Evolutionary conservation across 2,113 vertebrate species (phyloP).

Genomic region (Oryzias melastigma): DNA sequence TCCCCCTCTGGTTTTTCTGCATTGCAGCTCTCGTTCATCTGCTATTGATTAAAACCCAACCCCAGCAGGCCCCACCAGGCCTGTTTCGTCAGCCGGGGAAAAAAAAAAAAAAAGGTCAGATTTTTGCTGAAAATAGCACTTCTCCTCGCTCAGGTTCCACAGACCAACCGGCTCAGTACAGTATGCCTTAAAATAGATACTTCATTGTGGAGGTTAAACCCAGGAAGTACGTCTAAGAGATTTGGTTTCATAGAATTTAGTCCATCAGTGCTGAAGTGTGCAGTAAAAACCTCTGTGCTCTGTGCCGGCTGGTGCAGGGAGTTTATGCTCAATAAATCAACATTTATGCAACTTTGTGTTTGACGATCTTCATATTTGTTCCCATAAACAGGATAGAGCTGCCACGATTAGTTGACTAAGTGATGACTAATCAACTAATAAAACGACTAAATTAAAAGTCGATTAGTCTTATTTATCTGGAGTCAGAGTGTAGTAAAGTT

Average conservation of each 20-base stretch:
- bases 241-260: slow-evolving; percentile 57
- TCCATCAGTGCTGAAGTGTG: slow-evolving; percentile 26
- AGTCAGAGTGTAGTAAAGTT: no score
- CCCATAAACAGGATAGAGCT: no score
- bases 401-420: no score
- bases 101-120: slow-evolving; percentile 27
- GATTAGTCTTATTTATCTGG: no score
- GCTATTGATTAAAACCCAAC: slow-evolving; percentile 70
- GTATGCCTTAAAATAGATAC: slow-evolving; percentile 65
- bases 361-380: no score
- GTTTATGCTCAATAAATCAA: no score
- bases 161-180: slow-evolving; percentile 30
- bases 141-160: slow-evolving; percentile 60
- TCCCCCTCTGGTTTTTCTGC: slow-evolving; percentile 49
- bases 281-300: not conserved
- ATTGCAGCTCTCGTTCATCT: slow-evolving; percentile 71
- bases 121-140: slow-evolving; percentile 74
- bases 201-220: slow-evolving; percentile 58
- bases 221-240: slow-evolving; percentile 54
- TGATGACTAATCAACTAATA: no score
- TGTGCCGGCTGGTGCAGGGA: no score
- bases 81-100: slow-evolving; percentile 53
- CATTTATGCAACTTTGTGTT: no score
- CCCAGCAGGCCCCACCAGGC: slow-evolving; percentile 35
- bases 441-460: no score